Conservation (phyloP, 2,888 invertebrate genomes). For the Leptura quadrifasciata region DNA sequence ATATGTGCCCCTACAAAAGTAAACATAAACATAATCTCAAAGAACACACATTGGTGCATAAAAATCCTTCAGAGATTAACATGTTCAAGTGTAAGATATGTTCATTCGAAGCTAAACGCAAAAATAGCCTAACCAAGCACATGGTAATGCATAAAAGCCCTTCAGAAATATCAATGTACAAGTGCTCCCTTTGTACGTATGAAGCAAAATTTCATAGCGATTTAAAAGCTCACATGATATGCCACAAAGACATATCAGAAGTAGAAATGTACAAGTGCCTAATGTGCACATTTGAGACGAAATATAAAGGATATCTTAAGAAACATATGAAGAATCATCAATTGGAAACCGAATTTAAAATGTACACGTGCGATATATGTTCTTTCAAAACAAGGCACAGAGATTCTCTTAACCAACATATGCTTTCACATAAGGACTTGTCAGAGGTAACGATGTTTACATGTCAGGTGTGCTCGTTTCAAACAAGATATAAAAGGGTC, state of each 20-base stretch:
- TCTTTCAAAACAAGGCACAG: not conserved
- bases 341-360: not conserved
- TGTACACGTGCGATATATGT: not conserved
- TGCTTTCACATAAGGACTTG: not conserved
- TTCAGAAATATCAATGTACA: slow-evolving; percentile 4
- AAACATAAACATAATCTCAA: not conserved
- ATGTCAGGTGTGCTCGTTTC: not conserved
- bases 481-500: not conserved
- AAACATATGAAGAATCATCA: not conserved
- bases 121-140: not conserved
- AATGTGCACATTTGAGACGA: slow-evolving; percentile 10
- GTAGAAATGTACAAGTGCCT: not conserved
- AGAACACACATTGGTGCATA: not conserved
- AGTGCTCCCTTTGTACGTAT: not conserved
- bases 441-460: not conserved
- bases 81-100: not conserved
- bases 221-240: not conserved
- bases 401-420: not conserved
- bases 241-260: not conserved
- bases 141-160: slow-evolving; percentile 10
- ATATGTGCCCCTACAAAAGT: not conserved
- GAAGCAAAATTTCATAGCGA: not conserved
- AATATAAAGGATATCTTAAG: slow-evolving; percentile 8
- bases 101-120: not conserved
- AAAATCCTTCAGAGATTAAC: not conserved